These are phyloP conservation scores for Heliconius erato DNA, from an alignment of 2,888 invertebrate genomes.

Conservation along the genomic window DNA sequence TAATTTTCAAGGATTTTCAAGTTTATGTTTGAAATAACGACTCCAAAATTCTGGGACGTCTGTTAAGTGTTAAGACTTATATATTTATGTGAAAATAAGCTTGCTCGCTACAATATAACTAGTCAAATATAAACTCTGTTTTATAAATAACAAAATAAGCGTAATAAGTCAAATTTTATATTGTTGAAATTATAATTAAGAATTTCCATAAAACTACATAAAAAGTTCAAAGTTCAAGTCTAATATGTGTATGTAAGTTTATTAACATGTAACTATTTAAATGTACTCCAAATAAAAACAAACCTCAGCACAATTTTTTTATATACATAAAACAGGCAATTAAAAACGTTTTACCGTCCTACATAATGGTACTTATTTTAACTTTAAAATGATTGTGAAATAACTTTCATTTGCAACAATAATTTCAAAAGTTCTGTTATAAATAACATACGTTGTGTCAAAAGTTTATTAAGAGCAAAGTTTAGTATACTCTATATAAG, in stretches of 20 bases:
- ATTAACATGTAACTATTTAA: neutral
- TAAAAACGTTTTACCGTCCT: neutral
- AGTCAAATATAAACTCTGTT: neutral
- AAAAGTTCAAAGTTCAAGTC: neutral
- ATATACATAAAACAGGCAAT: neutral
- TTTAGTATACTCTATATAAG: neutral
- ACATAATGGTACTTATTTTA: neutral
- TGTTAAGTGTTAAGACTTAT: constrained; percentile 16
- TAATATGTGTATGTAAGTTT: neutral
- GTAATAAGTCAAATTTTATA: neutral
- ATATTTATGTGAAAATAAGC: constrained; percentile 17
- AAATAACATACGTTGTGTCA: constrained; percentile 11
- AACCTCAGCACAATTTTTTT: neutral
- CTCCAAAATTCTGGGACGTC: constrained; percentile 1
- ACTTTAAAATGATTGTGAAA: constrained; percentile 7
- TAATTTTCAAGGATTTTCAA: constrained; percentile 30
- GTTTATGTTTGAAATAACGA: constrained; percentile 20
- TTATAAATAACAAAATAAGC: neutral
- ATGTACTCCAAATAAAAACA: neutral
- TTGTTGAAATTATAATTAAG: neutral
- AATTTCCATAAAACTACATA: neutral
- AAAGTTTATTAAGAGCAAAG: constrained; percentile 17
- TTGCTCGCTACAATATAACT: neutral
- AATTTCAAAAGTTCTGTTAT: constrained; percentile 5
- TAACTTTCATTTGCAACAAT: constrained; percentile 8